Base-by-base conservation (phyloP, 2,888 invertebrate genomes). In the Drosophila maculinotata region DNA sequence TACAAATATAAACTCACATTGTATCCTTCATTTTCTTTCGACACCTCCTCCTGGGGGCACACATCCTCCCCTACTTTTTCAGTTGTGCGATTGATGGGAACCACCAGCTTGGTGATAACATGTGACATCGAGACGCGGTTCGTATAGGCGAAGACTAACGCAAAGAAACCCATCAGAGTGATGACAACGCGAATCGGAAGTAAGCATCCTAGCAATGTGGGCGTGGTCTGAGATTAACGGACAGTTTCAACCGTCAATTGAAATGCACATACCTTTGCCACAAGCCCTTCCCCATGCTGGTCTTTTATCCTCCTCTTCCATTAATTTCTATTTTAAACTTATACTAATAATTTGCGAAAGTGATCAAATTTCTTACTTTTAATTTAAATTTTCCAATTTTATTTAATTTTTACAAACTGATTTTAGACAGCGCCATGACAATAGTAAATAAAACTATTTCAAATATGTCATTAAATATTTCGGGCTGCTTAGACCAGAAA, bases 81-180 rank as follows among this genome's bases (percentile, higher is more conserved):
- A 2, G 15, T 6, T 1, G 60, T 38, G 2, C 56, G 62, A 38
- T 67, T 64, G 9, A 14, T 26, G 0, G 67, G 64, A 0, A 68
- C 9, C 1, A 73, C 83, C 2, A 84, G 12, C 79, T 94, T 93
- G 1, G 94, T 95, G 63, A 95, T 94, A 38, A 95, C 94, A 58
- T 94, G 91, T 67, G 94, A 94, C 0, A 95, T 91, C 60, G 94
- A 94, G 0, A 94, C 93, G 4, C 95, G 92, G 94, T 95, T 95
- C 2, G 94, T 94, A 89, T 95, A 95, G 0, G 94, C 94, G 79
- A 94, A 94, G 60, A 94, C 92, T 3, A 95, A 92, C 0, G 94
- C 94, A 56, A 95, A 78, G 69, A 95, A 92, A 0, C 94, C 94
- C 94, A 95, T 94, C 23, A 94, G 89, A 10, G 94, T 93, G 74